A percentile compares a stretch with the other conserved stretches of the same genome.
phyloP scores from a whole-genome alignment of 2,113 vertebrate species.

The Neotragus moschatus region DNA sequence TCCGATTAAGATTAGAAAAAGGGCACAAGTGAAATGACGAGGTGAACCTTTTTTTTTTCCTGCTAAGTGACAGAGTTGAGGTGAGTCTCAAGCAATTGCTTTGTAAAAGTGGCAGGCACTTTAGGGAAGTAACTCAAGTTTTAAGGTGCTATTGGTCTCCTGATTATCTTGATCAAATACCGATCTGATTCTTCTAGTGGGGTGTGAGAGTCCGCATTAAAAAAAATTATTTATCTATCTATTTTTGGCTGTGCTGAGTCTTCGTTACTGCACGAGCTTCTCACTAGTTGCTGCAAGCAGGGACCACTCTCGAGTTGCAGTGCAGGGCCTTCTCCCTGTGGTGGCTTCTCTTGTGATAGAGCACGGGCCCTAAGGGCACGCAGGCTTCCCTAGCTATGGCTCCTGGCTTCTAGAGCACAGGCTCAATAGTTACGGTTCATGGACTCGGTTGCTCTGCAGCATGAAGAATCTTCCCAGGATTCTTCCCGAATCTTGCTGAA shows the following conservation, averaged over 20 bases:
- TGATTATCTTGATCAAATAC: too few relatives aligned
- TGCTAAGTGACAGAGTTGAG: background rate
- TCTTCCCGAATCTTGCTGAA: too few relatives aligned
- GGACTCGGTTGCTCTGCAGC: background rate
- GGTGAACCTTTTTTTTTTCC: background rate
- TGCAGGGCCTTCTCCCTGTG: background rate
- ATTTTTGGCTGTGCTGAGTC: too few relatives aligned
- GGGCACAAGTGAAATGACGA: background rate
- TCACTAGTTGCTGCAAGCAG: background rate
- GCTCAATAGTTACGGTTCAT: background rate
- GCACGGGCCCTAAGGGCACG: background rate
- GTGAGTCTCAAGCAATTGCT: too few relatives aligned
- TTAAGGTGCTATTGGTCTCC: too few relatives aligned
- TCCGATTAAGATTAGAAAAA: background rate
- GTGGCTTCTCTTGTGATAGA: background rate
- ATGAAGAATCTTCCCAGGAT: background rate
- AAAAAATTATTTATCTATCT: too few relatives aligned
- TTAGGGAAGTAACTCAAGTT: too few relatives aligned
- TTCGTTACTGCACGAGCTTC: fast-evolving
- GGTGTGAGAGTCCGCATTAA: too few relatives aligned
- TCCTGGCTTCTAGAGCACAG: background rate
- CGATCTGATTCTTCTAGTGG: too few relatives aligned
- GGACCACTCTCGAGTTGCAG: background rate
- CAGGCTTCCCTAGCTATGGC: background rate
- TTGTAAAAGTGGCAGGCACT: too few relatives aligned